These are phyloP conservation scores for Mionectes olivaceus DNA, from an alignment of 2,797 vertebrate genomes.

Conservation along the genomic window DNA sequence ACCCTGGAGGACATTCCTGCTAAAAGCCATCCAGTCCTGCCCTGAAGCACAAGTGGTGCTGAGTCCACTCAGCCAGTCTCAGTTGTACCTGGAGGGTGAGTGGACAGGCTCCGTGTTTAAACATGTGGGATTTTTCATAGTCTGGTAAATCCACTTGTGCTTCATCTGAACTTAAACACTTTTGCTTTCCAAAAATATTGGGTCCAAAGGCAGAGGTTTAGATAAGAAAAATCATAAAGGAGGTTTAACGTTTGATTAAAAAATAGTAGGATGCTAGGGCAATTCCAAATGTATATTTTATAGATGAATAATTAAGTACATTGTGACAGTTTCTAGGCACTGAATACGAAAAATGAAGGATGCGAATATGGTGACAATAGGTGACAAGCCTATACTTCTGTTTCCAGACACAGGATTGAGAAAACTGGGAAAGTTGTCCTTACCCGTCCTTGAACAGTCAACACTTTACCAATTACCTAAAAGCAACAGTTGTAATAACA, in stretches of 20 bases:
- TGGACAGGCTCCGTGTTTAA: neutral
- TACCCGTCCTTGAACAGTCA: neutral
- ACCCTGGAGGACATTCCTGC: neutral
- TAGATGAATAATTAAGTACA: neutral
- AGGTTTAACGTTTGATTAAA: neutral
- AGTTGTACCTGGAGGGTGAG: fast-evolving
- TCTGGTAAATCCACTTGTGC: neutral
- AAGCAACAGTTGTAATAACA: neutral
- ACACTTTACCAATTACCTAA: neutral
- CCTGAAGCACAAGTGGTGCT: neutral
- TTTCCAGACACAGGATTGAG: neutral
- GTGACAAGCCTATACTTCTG: neutral
- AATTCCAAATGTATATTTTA: neutral
- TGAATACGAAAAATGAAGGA: neutral
- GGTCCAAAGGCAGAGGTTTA: neutral
- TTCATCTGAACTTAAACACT: neutral
- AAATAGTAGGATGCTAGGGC: neutral
- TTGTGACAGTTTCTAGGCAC: neutral
- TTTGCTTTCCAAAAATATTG: neutral
- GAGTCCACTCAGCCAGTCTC: neutral
- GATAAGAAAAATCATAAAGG: neutral
- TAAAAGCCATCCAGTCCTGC: neutral
- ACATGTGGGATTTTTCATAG: neutral
- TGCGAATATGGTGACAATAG: fast-evolving
- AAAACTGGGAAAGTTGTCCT: neutral